Evolutionary conservation across 2,113 vertebrate species (phyloP), one percentile per base, ranked within the genome.

Genomic region (Puntigrus tetrazona): DNA sequence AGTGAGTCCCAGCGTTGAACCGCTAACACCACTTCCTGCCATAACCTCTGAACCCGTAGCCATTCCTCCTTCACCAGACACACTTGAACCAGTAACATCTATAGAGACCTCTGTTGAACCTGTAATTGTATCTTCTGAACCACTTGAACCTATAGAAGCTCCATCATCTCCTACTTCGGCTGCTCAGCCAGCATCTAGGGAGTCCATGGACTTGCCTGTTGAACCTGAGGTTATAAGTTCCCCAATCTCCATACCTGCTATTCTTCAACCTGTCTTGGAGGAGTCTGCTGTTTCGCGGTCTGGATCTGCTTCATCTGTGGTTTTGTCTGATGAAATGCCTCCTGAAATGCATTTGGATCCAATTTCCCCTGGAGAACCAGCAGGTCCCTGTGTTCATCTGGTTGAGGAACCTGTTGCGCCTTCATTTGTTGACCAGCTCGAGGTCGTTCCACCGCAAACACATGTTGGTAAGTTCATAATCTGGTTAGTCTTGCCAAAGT

Each of bases 381-480:
- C 50, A 13, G 77, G 38, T 55, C 59, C 79, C 34, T 45, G 16
- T 75, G 27, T 86, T 85, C 69, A 74, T 7, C 65, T 80, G 52
- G 29, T 78, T 76, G 55, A 70, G 36, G 84, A 87, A 61, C 82
- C 83, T 3, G 25, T 67, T 4, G 65, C 5, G 31, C 65, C 72
- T n/a, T 61, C 74, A 2, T 22, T 34, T 11, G 2, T 22, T 6
- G 87, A 91, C 38, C 72, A 85, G 29, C 6, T 38, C 25, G 65
- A 43, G 61, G 78, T 45, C 20, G 47, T 85, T 25, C 86, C 27
- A 22, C 45, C 84, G 0, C 82, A 89, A 14, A 85, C 89, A 70
- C 78, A 83, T 81, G 34, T 72, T 87, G 89, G 92, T 93, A 72
- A 88, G 85, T 36, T 73, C 11, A 73, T 57, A 34, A 77, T 77